Evolutionary conservation across 2,888 invertebrate genomes (phyloP), one percentile per base, ranked within the genome.

Genomic region (Synanthedon tipuliformis): DNA sequence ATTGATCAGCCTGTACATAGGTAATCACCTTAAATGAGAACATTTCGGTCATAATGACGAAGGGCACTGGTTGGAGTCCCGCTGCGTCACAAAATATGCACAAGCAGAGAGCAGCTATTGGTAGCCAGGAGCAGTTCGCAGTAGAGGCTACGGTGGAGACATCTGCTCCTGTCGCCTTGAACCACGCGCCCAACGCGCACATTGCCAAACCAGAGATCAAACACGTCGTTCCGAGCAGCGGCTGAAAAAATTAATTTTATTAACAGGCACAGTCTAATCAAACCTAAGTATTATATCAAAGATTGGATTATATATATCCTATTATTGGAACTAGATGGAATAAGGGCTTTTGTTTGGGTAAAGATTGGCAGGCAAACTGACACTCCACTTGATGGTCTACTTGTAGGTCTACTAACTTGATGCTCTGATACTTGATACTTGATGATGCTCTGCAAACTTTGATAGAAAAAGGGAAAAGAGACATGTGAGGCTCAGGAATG

Each of bases 61-160:
- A 86, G 0, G 86, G 84, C 56, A 87, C 84, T 0, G 87, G 86
- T 56, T 86, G 86, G 41, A 85, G 59, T 0, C 86, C 87, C 0
- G 82, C 84, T 0, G 86, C 87, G 59, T 86, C 86, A 55, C 85
- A 85, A 67, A 80, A 87, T 55, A 87, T 86, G 64, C 85, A 86
- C 11, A 86, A 66, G 45, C 86, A 86, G 0, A 86, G 68, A 7
- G 81, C 79, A 0, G 76, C 71, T 0, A 84, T 68, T 0, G 87
- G 84, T 61, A 86, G 55, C 84, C 84, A 85, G 0, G 74, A 66
- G 34, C 0, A 66, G 8, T 12, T 15, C 7, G 45, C 45, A 13
- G 45, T 45, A 1, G 4, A n/a, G 45, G 13, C 15, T 15, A 12
- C 15, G 2, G 15, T 45, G 34, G 34, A 34, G 13, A 15, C 45